phyloP scores from a whole-genome alignment of 2,113 vertebrate genomes.

The Okapia johnstoni region DNA sequence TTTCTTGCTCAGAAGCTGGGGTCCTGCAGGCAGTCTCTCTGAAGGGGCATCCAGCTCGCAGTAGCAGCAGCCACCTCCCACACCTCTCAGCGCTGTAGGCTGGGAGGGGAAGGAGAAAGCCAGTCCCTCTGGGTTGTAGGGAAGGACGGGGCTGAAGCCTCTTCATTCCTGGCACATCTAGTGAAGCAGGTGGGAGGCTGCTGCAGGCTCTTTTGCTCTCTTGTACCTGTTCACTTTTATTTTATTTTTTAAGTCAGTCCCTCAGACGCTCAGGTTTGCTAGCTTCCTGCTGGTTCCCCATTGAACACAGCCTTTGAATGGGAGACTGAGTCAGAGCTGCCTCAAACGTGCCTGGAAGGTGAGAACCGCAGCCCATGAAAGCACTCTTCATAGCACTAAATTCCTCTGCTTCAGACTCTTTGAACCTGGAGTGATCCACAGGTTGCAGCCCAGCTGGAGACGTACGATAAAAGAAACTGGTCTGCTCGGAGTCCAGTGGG shows the following conservation, averaged over 20 bases:
- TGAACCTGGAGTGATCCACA: slow-evolving; percentile 34
- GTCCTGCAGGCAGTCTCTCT: neutral
- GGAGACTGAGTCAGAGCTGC: slow-evolving; percentile 41
- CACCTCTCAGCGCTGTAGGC: neutral
- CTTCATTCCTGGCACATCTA: fast-evolving
- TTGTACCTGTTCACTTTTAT: neutral
- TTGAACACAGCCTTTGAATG: slow-evolving; percentile 54
- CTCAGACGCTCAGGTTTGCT: neutral
- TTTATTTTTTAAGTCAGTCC: slow-evolving; percentile 17
- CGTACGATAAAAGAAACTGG: neutral
- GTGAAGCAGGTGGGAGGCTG: neutral
- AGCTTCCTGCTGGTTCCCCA: slow-evolving; percentile 28
- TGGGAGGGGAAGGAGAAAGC: neutral
- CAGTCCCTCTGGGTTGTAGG: neutral
- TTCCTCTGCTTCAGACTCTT: neutral
- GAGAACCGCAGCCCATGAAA: neutral
- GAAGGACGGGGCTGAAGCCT: fast-evolving
- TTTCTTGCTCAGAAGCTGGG: neutral
- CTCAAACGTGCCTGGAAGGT: neutral
- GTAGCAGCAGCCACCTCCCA: neutral
- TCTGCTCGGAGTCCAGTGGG: neutral
- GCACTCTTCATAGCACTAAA: neutral
- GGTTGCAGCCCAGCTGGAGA: neutral
- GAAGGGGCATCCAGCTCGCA: fast-evolving
- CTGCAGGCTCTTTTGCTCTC: neutral